Conservation (phyloP, 2,888 invertebrate genomes). For the Oscheius sp. region DNA sequence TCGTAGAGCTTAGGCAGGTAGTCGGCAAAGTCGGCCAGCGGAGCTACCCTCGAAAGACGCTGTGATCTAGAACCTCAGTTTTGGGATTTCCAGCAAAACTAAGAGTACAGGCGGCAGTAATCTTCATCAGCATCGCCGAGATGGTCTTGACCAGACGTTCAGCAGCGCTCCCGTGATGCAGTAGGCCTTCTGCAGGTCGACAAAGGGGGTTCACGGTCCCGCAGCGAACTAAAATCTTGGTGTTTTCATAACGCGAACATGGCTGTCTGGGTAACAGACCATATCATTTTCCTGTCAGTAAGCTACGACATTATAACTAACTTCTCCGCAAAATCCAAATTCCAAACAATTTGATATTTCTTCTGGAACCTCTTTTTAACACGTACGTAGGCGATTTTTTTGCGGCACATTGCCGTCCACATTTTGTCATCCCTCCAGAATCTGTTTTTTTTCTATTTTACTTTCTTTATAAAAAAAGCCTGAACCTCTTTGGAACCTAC, state of each 20-base stretch:
- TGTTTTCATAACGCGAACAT: neutral
- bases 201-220: neutral
- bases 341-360: too few relatives aligned
- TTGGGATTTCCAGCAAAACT: neutral
- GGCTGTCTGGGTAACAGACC: too few relatives aligned
- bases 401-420: too few relatives aligned
- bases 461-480: too few relatives aligned
- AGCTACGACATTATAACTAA: too few relatives aligned
- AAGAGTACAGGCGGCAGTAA: neutral
- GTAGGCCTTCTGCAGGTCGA: neutral
- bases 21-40: conserved; percentile 6
- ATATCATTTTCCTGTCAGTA: too few relatives aligned
- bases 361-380: too few relatives aligned
- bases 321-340: too few relatives aligned
- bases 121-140: neutral
- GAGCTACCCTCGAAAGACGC: neutral
- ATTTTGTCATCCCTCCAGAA: too few relatives aligned
- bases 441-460: too few relatives aligned
- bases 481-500: too few relatives aligned
- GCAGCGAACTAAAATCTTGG: neutral
- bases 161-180: neutral
- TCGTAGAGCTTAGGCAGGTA: neutral
- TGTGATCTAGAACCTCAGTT: neutral
- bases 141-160: neutral
- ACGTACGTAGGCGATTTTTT: too few relatives aligned